Evolutionary conservation across 2,888 invertebrate species (phyloP), one percentile per base, ranked within the genome.

Genomic region (Drosophila atripex): DNA sequence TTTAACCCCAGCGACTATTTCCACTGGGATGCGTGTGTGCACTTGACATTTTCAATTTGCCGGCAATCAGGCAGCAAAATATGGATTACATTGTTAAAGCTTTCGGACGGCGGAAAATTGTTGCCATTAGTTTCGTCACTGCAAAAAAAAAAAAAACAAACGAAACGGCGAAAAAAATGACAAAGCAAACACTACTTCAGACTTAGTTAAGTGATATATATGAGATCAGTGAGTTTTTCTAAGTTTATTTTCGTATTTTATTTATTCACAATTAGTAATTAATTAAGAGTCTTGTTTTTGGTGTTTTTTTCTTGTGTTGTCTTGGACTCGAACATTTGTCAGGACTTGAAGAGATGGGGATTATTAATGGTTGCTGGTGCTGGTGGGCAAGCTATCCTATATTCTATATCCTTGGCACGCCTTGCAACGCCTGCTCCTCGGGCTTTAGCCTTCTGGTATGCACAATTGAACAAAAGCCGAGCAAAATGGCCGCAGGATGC

Each of bases 21-120:
- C 9, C 6, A 1, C 2, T 1, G 51, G 43, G 28, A 25, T 23
- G 35, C 43, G 41, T 63, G 35, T 68, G 61, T 85, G 86, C 83
- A 71, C 56, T 75, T 86, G 83, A 82, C 82, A 86, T 76, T 86
- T 82, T 83, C 82, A 82, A 86, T 86, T 86, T 82, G 86, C 79
- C 56, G 64, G 86, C 76, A 72, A 77, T 76, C 83, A 77, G 71
- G 76, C 77, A 64, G 65, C 77, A 59, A 86, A 69, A 83, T 74
- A 70, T 70, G 73, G 72, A 73, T 73, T 74, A 77, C 76, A 79
- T 75, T 73, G 71, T 74, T 78, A 73, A 77, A 69, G 68, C 65
- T 51, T 45, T 63, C 16, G 63, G 45, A 64, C 63, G 51, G 21
- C 58, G 23, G 16, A 28, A 39, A 57, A 21, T 46, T 30, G 39